Base-by-base conservation (phyloP, 1,140 invertebrate genomes). In the Leptinotarsa defecta region DNA sequence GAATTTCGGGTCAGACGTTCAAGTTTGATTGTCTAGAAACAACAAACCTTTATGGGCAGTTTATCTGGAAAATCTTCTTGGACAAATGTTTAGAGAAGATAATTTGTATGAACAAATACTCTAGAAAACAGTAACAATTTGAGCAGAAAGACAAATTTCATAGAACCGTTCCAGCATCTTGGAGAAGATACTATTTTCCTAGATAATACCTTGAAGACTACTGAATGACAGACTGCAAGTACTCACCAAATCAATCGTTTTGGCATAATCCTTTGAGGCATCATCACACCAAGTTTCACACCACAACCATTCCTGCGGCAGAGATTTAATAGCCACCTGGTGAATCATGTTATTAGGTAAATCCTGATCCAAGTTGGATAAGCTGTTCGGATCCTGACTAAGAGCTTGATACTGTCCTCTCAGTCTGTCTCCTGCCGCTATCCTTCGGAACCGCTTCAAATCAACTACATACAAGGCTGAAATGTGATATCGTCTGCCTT, bases 291-390 rank as follows among this genome's bases (percentile, higher is more conserved):
- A 99, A 0, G 98, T 99, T 89, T 99, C 98, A 87, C 98, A 99
- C 97, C 98, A 99, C n/a, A 99, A 87, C 98, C 98, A 99, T 84
- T 99, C 98, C 86, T 99, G 98, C 3, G 98, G 98, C 79, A 99
- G 88, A 1, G 97, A 99, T 86, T 99, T 99, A 72, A 99, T 99
- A 1, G 94, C 91, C 65, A 99, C 98, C 90, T 99, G 98, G 88
- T 99, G 98, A 77, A 99, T 99, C 98, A 99, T 99, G 86, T 86
- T 86, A 75, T 86, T 86, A 0, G 85, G 85, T 63, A 86, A 79
- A 78, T 86, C 92, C 85, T 95, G 95, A 89, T 97, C 96, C 75
- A 97, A 88, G 88, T 97, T 97, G 0, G 95, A 93, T 77, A 97
- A 88, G 87, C 93, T 95, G 85, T 97, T 97, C 0, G 95, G 96